phyloP scores from a whole-genome alignment of 2,113 vertebrate genomes.

The Gnathonemus longibarbis region DNA sequence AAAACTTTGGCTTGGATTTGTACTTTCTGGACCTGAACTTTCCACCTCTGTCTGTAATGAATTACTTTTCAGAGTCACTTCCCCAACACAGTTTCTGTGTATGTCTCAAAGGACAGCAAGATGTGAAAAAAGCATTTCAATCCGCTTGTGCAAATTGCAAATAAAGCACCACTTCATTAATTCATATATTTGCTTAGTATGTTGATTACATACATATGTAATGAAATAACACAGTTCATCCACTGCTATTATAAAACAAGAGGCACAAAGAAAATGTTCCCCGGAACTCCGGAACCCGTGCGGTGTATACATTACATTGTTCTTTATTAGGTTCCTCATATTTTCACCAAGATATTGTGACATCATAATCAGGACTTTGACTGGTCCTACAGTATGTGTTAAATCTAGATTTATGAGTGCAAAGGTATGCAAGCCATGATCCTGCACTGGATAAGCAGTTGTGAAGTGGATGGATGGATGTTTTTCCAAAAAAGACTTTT shows the following conservation, averaged over 20 bases:
- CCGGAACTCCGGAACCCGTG: background rate
- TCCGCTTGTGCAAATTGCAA: background rate
- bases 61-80: too few relatives aligned
- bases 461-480: background rate
- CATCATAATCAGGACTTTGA: background rate
- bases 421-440: too few relatives aligned
- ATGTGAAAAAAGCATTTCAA: background rate
- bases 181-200: background rate
- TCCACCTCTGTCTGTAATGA: too few relatives aligned
- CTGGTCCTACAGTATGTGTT: background rate
- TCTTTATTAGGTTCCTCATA: background rate
- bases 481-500: background rate
- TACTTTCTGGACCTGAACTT: too few relatives aligned
- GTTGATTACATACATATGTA: background rate
- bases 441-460: background rate
- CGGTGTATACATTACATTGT: background rate
- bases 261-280: background rate
- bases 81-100: background rate
- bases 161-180: background rate
- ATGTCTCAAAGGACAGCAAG: background rate
- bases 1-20: too few relatives aligned
- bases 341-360: background rate
- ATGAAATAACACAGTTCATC: background rate
- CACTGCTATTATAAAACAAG: background rate
- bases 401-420: background rate